Evolutionary conservation across 2,113 vertebrate genomes (phyloP), one percentile per base, ranked within the genome.

Genomic region (Hippocampus guttulatus): DNA sequence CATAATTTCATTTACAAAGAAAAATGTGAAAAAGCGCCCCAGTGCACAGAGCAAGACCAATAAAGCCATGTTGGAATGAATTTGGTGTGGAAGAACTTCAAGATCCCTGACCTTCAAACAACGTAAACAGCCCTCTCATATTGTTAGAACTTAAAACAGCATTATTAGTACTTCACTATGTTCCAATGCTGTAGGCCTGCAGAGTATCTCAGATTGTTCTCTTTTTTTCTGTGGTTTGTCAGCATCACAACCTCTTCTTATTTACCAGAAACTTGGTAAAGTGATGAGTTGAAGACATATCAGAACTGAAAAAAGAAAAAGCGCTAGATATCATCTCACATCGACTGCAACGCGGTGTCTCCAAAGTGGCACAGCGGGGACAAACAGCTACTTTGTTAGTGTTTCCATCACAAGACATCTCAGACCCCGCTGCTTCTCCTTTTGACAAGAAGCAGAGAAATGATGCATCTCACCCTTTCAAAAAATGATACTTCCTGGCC

Each of bases 381-480:
- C 64, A 65, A 47, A 65, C 62, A 76, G 68, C 70, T 63, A 73
- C 74, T 87, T 75, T 85, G 84, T 79, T 80, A 55, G 69, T 67
- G 73, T 73, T 80, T 82, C 86, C 87, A 85, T 85, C 86, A 85
- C 69, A 18, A 45, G 70, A 82, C 70, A 70, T 51, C 67, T 70
- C 65, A 52, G 76, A 75, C 82, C 78, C 54, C 63, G 27, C 49
- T 55, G 76, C 57, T 63, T 84, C 70, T 67, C 52, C 1, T 81
- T 85, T 75, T 83, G 83, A 87, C 78, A 76, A 83, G 88, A 82
- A 77, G 68, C 12, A 68, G 66, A 77, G 78, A 80, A 79, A 83
- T 83, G 79, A 84, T 71, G 79, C 62, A 25, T 67, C 70, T 86
- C 85, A 84, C 84, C 81, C 82, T 86, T 84, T 86, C 78, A 84